These are phyloP conservation scores for Apodemia duryi DNA, from an alignment of 2,888 invertebrate species.

Conservation along the genomic window DNA sequence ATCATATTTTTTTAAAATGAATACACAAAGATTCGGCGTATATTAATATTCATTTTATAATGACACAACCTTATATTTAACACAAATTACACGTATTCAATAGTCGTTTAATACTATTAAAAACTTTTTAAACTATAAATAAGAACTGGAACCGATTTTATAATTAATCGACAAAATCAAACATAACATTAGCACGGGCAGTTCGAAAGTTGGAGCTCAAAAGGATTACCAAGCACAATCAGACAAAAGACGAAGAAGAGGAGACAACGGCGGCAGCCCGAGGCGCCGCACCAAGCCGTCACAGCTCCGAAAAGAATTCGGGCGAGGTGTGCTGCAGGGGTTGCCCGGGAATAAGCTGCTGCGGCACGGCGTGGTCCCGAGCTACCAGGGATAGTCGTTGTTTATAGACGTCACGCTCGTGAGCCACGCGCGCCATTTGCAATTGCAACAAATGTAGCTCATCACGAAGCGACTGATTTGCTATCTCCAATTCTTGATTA, in stretches of 20 bases:
- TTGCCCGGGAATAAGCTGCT: slow-evolving; percentile 54
- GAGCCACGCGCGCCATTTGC: slow-evolving; percentile 86
- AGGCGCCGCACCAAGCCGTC: slow-evolving; percentile 76
- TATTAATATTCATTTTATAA: slow-evolving; percentile 43
- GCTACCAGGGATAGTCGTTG: slow-evolving; percentile 83
- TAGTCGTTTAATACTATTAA: slow-evolving; percentile 51
- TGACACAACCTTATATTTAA: slow-evolving; percentile 80
- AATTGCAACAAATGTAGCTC: slow-evolving; percentile 86
- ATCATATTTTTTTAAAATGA: not conserved
- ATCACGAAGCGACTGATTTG: slow-evolving; percentile 88
- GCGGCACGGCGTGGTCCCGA: slow-evolving; percentile 69
- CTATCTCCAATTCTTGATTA: slow-evolving; percentile 91
- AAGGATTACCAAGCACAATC: slow-evolving; percentile 76
- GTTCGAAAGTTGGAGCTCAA: slow-evolving; percentile 42
- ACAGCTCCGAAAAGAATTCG: slow-evolving; percentile 77
- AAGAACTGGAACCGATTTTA: slow-evolving; percentile 74
- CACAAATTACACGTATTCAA: slow-evolving; percentile 58
- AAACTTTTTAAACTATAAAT: slow-evolving; percentile 63
- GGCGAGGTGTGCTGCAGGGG: slow-evolving; percentile 74
- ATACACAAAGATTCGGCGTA: not conserved
- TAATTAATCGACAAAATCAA: slow-evolving; percentile 54
- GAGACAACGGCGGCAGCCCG: slow-evolving; percentile 52
- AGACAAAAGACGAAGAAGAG: slow-evolving; percentile 48
- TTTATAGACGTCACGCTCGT: slow-evolving; percentile 90
- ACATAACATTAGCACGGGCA: slow-evolving; percentile 73